Evolutionary conservation across 2,888 invertebrate genomes (phyloP).

Genomic region (Steinernema carpocapsae): DNA sequence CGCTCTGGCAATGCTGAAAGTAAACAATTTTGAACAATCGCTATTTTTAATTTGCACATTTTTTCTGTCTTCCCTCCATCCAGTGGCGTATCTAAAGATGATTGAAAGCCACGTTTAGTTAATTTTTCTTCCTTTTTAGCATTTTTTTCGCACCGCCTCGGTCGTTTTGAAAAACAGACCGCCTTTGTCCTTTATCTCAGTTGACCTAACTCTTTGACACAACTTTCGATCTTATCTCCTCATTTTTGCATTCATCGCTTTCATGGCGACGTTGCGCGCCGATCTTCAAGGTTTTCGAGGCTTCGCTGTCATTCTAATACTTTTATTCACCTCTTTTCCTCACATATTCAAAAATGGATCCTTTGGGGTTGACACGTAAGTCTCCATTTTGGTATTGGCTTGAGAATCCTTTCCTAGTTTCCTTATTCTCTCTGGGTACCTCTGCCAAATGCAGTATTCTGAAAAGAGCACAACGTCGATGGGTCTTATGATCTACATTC

Average conservation of each 20-base stretch:
- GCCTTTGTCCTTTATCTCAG: background rate
- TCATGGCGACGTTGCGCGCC: background rate
- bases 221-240: background rate
- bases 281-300: slow-evolving; percentile 22
- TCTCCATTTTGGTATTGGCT: background rate
- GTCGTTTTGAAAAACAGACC: background rate
- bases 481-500: background rate
- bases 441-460: background rate
- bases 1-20: no score
- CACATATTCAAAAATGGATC: slow-evolving; percentile 9
- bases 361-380: slow-evolving; percentile 8
- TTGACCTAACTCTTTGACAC: slow-evolving; percentile 16
- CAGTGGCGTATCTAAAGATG: no score
- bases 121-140: no score
- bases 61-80: no score
- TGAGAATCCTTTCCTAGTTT: background rate
- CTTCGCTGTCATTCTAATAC: background rate
- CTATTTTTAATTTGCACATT: no score
- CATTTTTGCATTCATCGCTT: background rate
- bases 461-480: background rate
- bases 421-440: slow-evolving; percentile 14
- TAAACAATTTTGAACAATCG: no score
- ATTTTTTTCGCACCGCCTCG: no score
- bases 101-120: no score
- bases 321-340: background rate